phyloP scores from a whole-genome alignment of 1,140 invertebrate genomes.

The Lepidurus arcticus region DNA sequence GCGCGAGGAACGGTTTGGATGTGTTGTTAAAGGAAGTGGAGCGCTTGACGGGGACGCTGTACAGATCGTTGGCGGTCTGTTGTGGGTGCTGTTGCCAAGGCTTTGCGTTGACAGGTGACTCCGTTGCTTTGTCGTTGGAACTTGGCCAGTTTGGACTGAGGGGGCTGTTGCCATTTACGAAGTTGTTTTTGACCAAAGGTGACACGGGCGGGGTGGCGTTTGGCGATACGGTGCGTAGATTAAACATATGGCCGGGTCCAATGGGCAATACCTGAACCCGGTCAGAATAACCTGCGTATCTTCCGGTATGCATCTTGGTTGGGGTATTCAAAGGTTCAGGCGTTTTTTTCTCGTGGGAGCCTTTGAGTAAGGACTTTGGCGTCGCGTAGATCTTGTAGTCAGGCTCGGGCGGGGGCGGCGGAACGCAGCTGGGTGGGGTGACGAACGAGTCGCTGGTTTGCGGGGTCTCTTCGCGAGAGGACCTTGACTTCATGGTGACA shows the following conservation, averaged over 20 bases:
- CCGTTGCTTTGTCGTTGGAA: not conserved
- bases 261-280: slow-evolving; percentile 39
- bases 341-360: not conserved
- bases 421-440: slow-evolving; percentile 37
- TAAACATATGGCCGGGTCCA: slow-evolving; percentile 40
- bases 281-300: slow-evolving; percentile 33
- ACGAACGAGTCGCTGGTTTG: slow-evolving; percentile 24
- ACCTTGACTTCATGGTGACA: slow-evolving; percentile 66
- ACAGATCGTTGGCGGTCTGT: not conserved
- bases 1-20: slow-evolving; percentile 2
- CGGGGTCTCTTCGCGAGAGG: slow-evolving; percentile 30
- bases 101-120: not conserved
- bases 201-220: slow-evolving; percentile 5
- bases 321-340: not conserved
- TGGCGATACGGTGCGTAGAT: slow-evolving; percentile 21
- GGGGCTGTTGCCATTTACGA: not conserved
- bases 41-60: slow-evolving; percentile 27
- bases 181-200: slow-evolving; percentile 3
- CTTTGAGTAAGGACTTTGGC: slow-evolving; percentile 34
- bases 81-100: not conserved
- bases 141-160: not conserved
- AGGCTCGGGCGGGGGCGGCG: slow-evolving; percentile 37
- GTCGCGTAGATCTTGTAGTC: slow-evolving; percentile 8
- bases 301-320: slow-evolving; percentile 16
- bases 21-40: slow-evolving; percentile 24